Evolutionary conservation across 2,888 invertebrate species (phyloP), one percentile per base, ranked within the genome.

Genomic region (Nudaria mundana): DNA sequence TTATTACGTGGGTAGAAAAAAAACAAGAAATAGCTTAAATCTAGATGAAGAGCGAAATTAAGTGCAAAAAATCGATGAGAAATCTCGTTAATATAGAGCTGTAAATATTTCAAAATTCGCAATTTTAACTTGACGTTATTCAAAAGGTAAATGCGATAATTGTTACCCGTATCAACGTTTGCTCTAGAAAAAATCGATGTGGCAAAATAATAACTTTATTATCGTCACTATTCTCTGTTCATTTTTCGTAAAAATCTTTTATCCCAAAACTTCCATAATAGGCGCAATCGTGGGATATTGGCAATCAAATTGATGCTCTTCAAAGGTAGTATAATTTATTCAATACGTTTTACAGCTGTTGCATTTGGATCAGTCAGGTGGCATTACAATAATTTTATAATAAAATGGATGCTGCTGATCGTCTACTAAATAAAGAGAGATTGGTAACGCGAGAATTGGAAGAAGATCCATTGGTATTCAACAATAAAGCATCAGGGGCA

Each of bases 351-450:
- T 50, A 34, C 44, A 50, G 54, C 51, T 57, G 51, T 49, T 57
- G 28, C 39, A 30, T 33, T 40, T 46, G 0, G 28, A 24, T 30
- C 5, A 11, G 3, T 24, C 33, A 34, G 38, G 24, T 29, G 25
- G 23, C 14, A 35, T 37, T 53, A 11, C 49, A 56, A 45, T 46
- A 43, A 43, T 40, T 39, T 25, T 43, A 42, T 42, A 44, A 35
- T 44, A 67, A 56, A 45, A 85, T 86, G 85, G 82, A 84, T 60
- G 64, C 75, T 52, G 70, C 74, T 39, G 75, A 79, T 60, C 62
- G 56, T 46, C 49, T 77, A 8, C 39, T 76, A 35, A 64, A 60
- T 36, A 65, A 57, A 30, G 68, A 66, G 35, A 60, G 57, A 44
- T 37, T 63, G 34, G 44, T 47, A 37, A 46, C 61, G 22, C 61